These are phyloP conservation scores for Netelia fuscicornis DNA, from an alignment of 2,888 invertebrate species.

Conservation along the genomic window DNA sequence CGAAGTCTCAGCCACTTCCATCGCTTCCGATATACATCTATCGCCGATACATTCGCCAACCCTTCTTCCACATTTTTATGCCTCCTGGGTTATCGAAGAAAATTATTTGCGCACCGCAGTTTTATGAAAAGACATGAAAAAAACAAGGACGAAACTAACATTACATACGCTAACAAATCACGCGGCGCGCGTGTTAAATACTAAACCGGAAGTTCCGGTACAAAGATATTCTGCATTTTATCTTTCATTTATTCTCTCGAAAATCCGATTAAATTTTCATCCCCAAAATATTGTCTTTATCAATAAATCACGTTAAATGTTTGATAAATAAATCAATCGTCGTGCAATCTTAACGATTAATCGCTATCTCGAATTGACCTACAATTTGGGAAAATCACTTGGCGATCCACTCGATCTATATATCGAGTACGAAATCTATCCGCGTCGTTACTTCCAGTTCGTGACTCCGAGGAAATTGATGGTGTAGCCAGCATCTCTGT, in stretches of 20 bases:
- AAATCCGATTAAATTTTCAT: no score
- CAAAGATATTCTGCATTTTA: no score
- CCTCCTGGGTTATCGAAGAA: conserved; percentile 1
- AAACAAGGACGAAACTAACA: not conserved
- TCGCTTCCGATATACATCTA: conserved; percentile 15
- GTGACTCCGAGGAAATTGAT: conserved; percentile 59
- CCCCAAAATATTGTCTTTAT: no score
- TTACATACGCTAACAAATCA: not conserved
- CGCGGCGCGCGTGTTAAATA: no score
- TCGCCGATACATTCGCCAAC: no score
- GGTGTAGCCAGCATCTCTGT: conserved; percentile 36
- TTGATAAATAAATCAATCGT: no score
- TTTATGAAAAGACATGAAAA: conserved; percentile 33
- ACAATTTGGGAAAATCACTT: conserved; percentile 38
- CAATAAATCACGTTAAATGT: no score
- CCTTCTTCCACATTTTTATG: conserved; percentile 38
- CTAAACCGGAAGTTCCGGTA: no score
- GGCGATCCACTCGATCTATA: not conserved
- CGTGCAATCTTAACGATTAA: not conserved
- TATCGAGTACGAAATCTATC: not conserved
- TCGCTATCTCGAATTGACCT: conserved; percentile 1
- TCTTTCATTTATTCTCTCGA: no score
- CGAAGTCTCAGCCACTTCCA: conserved; percentile 44
- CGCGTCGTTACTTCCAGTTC: conserved; percentile 42
- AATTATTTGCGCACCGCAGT: conserved; percentile 22